Percentiles rank a stretch among this genome's conserved stretches.
These are phyloP conservation scores for Mus spicilegus DNA, from an alignment of 2,113 vertebrate species.

Conservation along the genomic window DNA sequence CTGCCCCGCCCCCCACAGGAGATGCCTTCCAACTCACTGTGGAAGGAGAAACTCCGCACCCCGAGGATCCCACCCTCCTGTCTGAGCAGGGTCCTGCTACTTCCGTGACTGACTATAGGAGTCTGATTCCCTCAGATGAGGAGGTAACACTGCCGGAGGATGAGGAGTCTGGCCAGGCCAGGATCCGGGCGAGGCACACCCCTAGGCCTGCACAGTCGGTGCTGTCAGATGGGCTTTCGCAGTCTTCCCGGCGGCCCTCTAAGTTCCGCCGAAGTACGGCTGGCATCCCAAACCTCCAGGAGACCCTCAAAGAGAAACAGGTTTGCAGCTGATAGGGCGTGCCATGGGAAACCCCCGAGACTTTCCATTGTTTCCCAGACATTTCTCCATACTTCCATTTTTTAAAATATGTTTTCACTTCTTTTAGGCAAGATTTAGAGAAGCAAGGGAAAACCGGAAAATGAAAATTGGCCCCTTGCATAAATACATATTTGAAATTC, in stretches of 20 bases:
- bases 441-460: constrained; percentile 87
- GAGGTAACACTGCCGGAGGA: not conserved
- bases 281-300: constrained; percentile 81
- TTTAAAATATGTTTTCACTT: not conserved
- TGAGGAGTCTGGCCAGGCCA: rapidly evolving
- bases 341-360: not conserved
- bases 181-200: rapidly evolving
- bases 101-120: not conserved
- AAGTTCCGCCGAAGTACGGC: constrained; percentile 76
- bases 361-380: not conserved
- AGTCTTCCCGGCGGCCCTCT: constrained; percentile 51
- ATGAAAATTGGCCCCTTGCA: constrained; percentile 84
- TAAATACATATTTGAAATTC: constrained; percentile 89
- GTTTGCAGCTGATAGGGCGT: constrained; percentile 48
- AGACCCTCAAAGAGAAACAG: constrained; percentile 86
- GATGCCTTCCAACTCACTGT: rapidly evolving
- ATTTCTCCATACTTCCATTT: not conserved
- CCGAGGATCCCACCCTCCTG: not conserved
- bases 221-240: not conserved
- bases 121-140: constrained; percentile 51
- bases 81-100: rapidly evolving
- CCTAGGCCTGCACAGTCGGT: not conserved
- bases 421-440: constrained; percentile 86
- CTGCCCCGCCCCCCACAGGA: not conserved
- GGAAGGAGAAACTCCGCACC: not conserved